Percentiles rank a stretch among this genome's conserved stretches.
Conservation (phyloP, 2,797 vertebrate genomes). For the Vireo griseus region DNA sequence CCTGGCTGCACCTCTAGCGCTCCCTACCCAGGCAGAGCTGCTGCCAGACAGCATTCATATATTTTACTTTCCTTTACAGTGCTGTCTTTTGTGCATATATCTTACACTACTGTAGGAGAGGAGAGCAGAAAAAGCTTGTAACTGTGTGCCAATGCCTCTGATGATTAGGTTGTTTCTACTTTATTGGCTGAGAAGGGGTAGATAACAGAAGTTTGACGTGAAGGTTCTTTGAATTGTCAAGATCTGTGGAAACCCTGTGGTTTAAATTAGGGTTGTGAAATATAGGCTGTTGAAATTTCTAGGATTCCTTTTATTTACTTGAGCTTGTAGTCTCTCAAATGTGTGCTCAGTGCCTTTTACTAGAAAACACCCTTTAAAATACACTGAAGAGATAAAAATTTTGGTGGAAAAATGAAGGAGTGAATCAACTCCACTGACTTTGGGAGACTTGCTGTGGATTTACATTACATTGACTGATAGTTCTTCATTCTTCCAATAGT, state of each 20-base stretch:
- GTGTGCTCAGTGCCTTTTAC: neutral
- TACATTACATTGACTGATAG: neutral
- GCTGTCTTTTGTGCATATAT: neutral
- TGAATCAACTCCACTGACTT: neutral
- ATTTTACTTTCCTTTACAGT: neutral
- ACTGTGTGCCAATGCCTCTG: neutral
- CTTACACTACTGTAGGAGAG: neutral
- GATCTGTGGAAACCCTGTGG: neutral
- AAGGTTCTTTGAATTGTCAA: neutral
- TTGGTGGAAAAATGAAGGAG: neutral
- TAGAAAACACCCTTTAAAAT: neutral
- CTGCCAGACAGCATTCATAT: neutral
- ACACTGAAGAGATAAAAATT: neutral
- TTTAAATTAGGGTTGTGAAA: conserved; percentile 30
- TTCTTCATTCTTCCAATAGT: neutral
- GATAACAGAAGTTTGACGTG: neutral
- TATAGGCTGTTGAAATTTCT: neutral
- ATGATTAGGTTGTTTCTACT: neutral
- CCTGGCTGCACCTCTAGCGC: neutral
- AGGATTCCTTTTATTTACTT: neutral
- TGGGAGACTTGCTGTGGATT: neutral
- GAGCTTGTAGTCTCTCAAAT: neutral
- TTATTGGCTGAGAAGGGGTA: neutral
- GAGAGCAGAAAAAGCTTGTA: neutral
- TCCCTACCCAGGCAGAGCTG: neutral